Base-by-base conservation (phyloP, 2,113 vertebrate genomes). In the Acinonyx jubatus region DNA sequence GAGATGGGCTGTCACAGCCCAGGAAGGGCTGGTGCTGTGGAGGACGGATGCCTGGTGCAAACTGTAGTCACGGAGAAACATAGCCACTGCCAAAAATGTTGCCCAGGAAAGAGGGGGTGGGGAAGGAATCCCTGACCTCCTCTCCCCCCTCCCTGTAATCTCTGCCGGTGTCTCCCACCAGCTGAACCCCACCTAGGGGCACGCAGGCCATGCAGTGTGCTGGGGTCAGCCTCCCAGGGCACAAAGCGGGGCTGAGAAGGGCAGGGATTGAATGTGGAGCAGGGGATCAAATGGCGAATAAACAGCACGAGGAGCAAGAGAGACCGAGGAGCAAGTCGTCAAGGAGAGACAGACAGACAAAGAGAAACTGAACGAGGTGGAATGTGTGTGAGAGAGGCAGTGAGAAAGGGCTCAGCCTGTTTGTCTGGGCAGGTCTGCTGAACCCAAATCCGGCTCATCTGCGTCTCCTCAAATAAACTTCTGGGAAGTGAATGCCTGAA, bases 391-490 rank as follows among this genome's bases (percentile, higher is more conserved):
- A 81, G 63, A 1, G 13, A 18, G 41, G 85, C 48, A 38, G 33
- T 52, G 93, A 80, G 79, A 96, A 89, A 89, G 78, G 79, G 85
- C 93, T 94, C 93, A 63, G 95, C 29, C 79, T 71, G 38, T 89
- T 80, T 76, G 85, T 79, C 61, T 57, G 96, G 93, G 91, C 27
- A 71, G 61, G 66, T 68, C 73, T 87, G 61, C 16, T 5, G 81
- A 89, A 36, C 92, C 68, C 76, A 95, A 95, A 97, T 88, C 73
- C n/a, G 16, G 74, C 90, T 96, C 74, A 82, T 92, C 92, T 63
- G 73, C 23, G 5, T 97, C 76, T 95, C 80, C 91, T 98, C 88
- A 81, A 33, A 93, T 95, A 86, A 91, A 90, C 76, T 93, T 50
- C 95, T 69, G 88, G 95, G 55, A 96, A 97, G 63, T 83, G 52